A percentile compares a stretch with the other conserved stretches of the same genome.
Conservation (phyloP, 2,797 vertebrate species). For the Ctenosaura bakeri region DNA sequence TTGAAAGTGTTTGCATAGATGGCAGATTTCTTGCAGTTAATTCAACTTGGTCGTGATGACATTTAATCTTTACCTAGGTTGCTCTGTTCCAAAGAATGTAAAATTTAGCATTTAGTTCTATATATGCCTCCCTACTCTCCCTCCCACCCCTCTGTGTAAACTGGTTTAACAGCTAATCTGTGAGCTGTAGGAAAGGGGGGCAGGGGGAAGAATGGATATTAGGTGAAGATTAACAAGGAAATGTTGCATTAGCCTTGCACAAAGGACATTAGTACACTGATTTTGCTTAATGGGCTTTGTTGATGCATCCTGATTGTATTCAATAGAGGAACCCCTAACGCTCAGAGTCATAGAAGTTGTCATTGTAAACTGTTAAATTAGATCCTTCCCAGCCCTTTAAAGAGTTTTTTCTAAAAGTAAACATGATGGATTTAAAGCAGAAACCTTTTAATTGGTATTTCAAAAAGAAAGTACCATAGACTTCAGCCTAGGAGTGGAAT, state of each 20-base stretch:
- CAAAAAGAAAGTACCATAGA: slow-evolving; percentile 40
- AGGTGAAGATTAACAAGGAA: slow-evolving; percentile 70
- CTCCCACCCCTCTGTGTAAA: slow-evolving; percentile 49
- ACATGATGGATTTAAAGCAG: slow-evolving; percentile 30
- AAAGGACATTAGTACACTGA: slow-evolving; percentile 49
- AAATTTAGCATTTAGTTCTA: slow-evolving; percentile 19
- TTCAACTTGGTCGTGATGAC: neutral
- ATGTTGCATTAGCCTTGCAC: slow-evolving; percentile 54
- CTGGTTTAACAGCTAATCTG: slow-evolving; percentile 67
- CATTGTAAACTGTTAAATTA: slow-evolving; percentile 49
- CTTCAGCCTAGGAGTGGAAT: slow-evolving; percentile 54
- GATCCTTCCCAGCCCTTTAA: slow-evolving; percentile 47
- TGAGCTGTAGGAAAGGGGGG: neutral
- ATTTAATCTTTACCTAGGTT: slow-evolving; percentile 25
- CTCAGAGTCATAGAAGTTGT: slow-evolving; percentile 47
- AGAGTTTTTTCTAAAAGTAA: slow-evolving; percentile 12
- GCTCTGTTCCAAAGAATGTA: slow-evolving; percentile 46
- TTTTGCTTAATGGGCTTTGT: slow-evolving; percentile 56
- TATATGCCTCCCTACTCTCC: slow-evolving; percentile 41
- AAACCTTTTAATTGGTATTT: slow-evolving; percentile 49
- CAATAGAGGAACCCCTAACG: slow-evolving; percentile 23
- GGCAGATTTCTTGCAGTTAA: neutral
- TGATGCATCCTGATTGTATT: slow-evolving; percentile 44
- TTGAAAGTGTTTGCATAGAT: neutral
- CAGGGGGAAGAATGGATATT: slow-evolving; percentile 25